A percentile compares a stretch with the other conserved stretches of the same genome.
These are phyloP conservation scores for Ancistrus triradiatus DNA, from an alignment of 2,113 vertebrate genomes.

Conservation along the genomic window DNA sequence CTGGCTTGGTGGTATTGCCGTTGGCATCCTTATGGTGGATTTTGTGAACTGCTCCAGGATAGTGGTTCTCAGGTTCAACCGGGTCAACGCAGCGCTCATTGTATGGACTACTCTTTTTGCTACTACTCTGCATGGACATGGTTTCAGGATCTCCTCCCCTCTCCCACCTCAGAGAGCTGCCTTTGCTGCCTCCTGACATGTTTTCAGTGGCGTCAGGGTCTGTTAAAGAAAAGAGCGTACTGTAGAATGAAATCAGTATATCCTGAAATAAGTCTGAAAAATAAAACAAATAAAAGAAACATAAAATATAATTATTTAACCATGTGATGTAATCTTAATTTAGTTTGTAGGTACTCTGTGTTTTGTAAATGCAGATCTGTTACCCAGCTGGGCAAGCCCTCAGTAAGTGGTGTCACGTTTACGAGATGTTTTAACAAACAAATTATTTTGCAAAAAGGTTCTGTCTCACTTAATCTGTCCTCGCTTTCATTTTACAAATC, in stretches of 20 bases:
- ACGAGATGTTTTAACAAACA: too few relatives aligned
- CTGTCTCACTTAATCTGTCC: too few relatives aligned
- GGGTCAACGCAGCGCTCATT: conserved; percentile 68
- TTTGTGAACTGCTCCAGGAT: conserved; percentile 52
- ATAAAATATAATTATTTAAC: too few relatives aligned
- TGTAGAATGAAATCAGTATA: not conserved
- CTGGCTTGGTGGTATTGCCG: conserved; percentile 66
- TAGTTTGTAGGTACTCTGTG: too few relatives aligned
- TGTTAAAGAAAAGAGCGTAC: conserved; percentile 24
- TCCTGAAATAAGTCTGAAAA: not conserved
- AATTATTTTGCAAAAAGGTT: too few relatives aligned
- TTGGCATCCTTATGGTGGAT: conserved; percentile 68
- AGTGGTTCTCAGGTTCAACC: conserved; percentile 40
- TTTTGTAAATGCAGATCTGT: too few relatives aligned
- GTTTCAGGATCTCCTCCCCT: conserved; percentile 43
- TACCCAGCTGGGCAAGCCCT: too few relatives aligned
- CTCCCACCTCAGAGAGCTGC: conserved; percentile 34
- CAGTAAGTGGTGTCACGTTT: too few relatives aligned
- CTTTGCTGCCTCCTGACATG: conserved; percentile 50
- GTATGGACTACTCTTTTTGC: conserved; percentile 62
- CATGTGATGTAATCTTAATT: too few relatives aligned
- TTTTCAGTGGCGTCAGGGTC: conserved; percentile 30
- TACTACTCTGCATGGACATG: conserved; percentile 48
- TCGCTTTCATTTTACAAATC: too few relatives aligned
- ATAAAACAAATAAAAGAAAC: too few relatives aligned